A percentile compares a stretch with the other conserved stretches of the same genome.
Evolutionary conservation across 2,113 vertebrate species (phyloP).

Genomic region (Pseudopodoces humilis): DNA sequence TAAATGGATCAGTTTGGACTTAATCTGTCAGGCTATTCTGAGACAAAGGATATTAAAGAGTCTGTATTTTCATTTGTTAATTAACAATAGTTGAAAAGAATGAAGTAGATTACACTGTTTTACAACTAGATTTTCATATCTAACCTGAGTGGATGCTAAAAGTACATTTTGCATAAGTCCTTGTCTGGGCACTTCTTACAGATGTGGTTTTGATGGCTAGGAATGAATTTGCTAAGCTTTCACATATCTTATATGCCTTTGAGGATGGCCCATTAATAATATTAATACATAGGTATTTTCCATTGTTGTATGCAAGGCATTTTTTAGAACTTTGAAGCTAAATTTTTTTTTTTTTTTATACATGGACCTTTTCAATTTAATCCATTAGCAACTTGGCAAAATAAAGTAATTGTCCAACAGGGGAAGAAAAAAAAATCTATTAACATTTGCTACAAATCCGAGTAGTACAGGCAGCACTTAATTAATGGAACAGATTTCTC

Average conservation of each 20-base stretch:
- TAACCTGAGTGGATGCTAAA: neutral
- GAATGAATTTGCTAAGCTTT: slow-evolving; percentile 27
- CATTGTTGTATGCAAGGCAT: slow-evolving; percentile 8
- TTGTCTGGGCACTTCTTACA: neutral
- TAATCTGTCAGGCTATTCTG: neutral
- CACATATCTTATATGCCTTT: neutral
- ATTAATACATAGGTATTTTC: slow-evolving; percentile 51
- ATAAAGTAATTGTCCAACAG: slow-evolving; percentile 67
- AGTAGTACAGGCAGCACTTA: slow-evolving; percentile 64
- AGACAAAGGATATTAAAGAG: neutral
- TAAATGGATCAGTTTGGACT: neutral
- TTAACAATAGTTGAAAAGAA: neutral
- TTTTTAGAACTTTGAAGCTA: slow-evolving; percentile 47
- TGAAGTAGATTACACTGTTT: neutral
- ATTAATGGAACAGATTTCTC: slow-evolving; percentile 66
- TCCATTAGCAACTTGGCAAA: slow-evolving; percentile 59
- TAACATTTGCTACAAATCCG: slow-evolving; percentile 62
- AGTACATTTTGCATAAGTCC: neutral
- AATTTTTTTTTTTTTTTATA: slow-evolving; percentile 30
- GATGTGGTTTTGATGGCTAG: neutral
- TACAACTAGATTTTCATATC: neutral
- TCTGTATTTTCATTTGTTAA: neutral
- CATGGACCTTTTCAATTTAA: slow-evolving; percentile 27
- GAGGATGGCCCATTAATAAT: slow-evolving; percentile 39
- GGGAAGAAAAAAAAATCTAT: slow-evolving; percentile 61